Conservation (phyloP, 2,888 invertebrate species). For the Carabus problematicus region DNA sequence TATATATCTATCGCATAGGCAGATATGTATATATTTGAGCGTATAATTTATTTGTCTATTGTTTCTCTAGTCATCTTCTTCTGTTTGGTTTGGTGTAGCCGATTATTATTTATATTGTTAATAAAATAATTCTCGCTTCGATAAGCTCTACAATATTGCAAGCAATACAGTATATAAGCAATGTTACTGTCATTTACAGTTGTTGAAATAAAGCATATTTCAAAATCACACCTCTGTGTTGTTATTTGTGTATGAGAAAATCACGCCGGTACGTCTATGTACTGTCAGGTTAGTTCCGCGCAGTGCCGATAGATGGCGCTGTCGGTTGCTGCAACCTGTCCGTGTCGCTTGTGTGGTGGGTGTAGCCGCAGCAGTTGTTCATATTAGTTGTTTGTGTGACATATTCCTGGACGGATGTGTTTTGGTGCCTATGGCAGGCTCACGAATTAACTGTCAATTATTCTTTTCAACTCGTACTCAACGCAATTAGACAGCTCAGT, state of each 20-base stretch:
- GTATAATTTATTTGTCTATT: conserved; percentile 36
- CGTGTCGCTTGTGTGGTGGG: conserved; percentile 27
- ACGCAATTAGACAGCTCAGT: conserved; percentile 10
- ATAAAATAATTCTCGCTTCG: too few relatives aligned
- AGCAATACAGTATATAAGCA: conserved; percentile 39
- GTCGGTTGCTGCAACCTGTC: not conserved
- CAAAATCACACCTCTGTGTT: conserved; percentile 1
- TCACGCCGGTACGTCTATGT: too few relatives aligned
- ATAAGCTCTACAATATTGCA: conserved; percentile 36
- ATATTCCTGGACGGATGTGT: conserved; percentile 23
- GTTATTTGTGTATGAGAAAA: not conserved
- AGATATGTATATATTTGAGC: too few relatives aligned
- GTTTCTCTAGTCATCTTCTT: conserved; percentile 41
- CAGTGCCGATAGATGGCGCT: not conserved
- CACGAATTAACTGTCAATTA: conserved; percentile 35
- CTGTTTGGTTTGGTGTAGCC: conserved; percentile 34
- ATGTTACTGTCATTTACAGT: conserved; percentile 41
- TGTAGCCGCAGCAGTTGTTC: too few relatives aligned
- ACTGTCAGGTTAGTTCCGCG: not conserved
- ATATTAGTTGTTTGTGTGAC: conserved; percentile 11
- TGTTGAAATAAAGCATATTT: conserved; percentile 40
- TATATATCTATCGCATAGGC: conserved; percentile 42
- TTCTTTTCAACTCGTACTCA: conserved; percentile 29
- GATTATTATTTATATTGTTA: conserved; percentile 30
- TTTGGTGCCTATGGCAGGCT: conserved; percentile 36